Base-by-base conservation (phyloP, 2,888 invertebrate genomes). In the Crossocerus cetratus region DNA sequence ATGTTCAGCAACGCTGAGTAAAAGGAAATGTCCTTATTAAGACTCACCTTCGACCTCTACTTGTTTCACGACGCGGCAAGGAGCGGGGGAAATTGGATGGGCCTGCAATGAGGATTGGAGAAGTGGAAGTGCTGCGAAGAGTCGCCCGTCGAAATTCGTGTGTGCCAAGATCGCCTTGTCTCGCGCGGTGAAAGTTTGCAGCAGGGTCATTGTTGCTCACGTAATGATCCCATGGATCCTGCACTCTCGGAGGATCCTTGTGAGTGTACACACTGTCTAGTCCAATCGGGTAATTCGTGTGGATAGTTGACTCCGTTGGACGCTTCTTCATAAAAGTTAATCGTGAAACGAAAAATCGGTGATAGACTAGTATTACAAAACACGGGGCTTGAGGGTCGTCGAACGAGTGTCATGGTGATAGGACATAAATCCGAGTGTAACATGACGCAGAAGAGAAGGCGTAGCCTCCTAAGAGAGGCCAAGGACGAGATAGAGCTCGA, bases 401-500 rank as follows among this genome's bases (percentile, higher is more conserved):
- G 44, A 69, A 56, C 59, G 18, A 69, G 65, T 57, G 53, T 16
- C 21, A 32, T 22, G 55, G 56, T 60, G 43, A 32, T 58, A 53
- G 20, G 3, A 5, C 43, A 20, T 67, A 68, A 65, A 60, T 54
- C 18, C 49, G 54, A 69, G 49, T 55, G 20, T 44, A 57, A 56
- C 45, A 81, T 77, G 77, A 76, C 72, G 76, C 77, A 74, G 77
- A 76, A 79, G 80, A 86, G 78, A 68, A 85, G 78, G 63, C 77
- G 83, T 2, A 86, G 82, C 77, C 84, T 87, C 44, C 74, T 89
- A 72, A 83, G 82, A 68, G 82, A 83, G 70, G 89, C 89, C 70
- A 88, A 89, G 83, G 89, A 89, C 80, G 89, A 89, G 76, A 82
- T 89, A 59, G 86, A 83, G 74, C 80, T 89, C 78, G 87, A 87